Evolutionary conservation across 2,797 vertebrate species (phyloP).

Genomic region (Argya squamiceps): DNA sequence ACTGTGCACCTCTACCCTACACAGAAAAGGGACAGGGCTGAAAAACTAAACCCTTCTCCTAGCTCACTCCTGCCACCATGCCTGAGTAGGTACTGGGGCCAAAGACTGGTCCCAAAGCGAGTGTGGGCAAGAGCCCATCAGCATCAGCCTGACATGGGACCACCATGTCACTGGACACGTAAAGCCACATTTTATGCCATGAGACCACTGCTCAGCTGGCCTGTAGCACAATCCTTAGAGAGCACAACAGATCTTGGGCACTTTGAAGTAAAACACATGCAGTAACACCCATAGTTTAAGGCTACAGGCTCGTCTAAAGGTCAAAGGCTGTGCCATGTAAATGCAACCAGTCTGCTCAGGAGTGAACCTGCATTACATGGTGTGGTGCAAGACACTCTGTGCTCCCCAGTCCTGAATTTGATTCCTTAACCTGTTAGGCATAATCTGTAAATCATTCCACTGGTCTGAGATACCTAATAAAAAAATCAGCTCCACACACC

Average conservation of each 20-base stretch:
- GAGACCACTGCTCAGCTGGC: background rate
- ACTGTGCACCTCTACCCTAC: background rate
- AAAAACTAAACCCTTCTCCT: background rate
- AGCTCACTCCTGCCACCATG: background rate
- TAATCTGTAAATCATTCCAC: background rate
- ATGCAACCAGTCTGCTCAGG: background rate
- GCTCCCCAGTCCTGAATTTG: background rate
- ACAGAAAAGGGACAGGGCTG: background rate
- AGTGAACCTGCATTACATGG: background rate
- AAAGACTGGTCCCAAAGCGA: background rate
- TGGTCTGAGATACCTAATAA: background rate
- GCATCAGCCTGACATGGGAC: background rate
- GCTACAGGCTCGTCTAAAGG: background rate
- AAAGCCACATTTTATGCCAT: background rate
- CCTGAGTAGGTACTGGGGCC: background rate
- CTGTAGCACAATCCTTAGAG: background rate
- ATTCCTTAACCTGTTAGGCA: background rate
- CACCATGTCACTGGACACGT: fast-evolving
- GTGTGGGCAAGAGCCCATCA: background rate
- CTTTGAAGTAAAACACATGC: background rate
- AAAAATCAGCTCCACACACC: background rate
- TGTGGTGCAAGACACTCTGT: background rate
- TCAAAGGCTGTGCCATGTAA: background rate
- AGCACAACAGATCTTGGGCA: background rate
- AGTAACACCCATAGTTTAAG: background rate